Evolutionary conservation across 2,113 vertebrate genomes (phyloP).

Genomic region (pig (Sus scrofa)): T2T-Sscrofa CM000830.6:24104501-24105000

Average conservation of each 20-base stretch:
- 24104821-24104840: background rate
- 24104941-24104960: constrained; percentile 3
- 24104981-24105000: constrained; percentile 23
- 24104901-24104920: background rate
- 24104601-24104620: constrained; percentile 8
- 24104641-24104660: no score
- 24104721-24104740: constrained; percentile 29
- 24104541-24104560: background rate
- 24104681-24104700: background rate
- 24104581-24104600: constrained; percentile 3
- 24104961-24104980: background rate
- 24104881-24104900: constrained; percentile 9
- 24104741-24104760: background rate
- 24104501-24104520: background rate
- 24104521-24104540: background rate
- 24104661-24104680: background rate
- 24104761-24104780: background rate
- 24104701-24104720: background rate
- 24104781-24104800: constrained; percentile 13
- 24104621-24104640: background rate
- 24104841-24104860: constrained; percentile 46
- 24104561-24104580: background rate
- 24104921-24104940: constrained; percentile 20
- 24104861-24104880: constrained; percentile 41
- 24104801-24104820: constrained; percentile 20